Base-by-base conservation (phyloP, 1,140 invertebrate species). In the Andrena cerasifolii region DNA sequence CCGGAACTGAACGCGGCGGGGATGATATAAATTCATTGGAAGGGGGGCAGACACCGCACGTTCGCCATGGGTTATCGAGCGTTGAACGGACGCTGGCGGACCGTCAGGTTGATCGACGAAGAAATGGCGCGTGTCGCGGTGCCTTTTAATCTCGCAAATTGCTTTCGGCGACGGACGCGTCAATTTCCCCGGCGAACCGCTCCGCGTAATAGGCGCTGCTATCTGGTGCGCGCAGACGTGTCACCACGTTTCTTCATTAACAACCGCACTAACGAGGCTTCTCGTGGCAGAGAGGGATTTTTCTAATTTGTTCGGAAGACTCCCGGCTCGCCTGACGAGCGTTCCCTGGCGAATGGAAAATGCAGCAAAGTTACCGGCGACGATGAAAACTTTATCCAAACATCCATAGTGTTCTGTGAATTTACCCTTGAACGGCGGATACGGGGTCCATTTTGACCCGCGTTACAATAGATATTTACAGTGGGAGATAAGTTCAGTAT, bases 131-230 rank as follows among this genome's bases (percentile, higher is more conserved):
- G 31, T 73, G 45, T 24, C 40, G 68, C 47, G 18, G 31, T 49
- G 4, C 36, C 49, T 66, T 74, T 74, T 56, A 74, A 74, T 74
- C 61, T 56, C 33, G 36, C 26, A 61, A 74, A 74, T 74, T 74
- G 61, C 61, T 54, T 14, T 58, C 24, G 21, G 70, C 21, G 16
- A 40, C 16, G 24, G 33, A n/a, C 54, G 40, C 47, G 21, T 51
- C 28, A 53, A 53, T 73, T 40, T 10, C 58, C 3, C 12, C 56
- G 12, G 56, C 14, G 14, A 28, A 33, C 28, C 28, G 21, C 33
- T 51, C 40, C 10, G 2, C n/a, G 58, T 73, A 62, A 63, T 47
- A 62, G 70, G 12, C 45, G 8, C 8, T 28, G 12, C 24, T 43
- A 36, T 36, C 54, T 18, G 26, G 28, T 31, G 31, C 8, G 28